These are phyloP conservation scores for Malurus leucopterus DNA, from an alignment of 2,797 vertebrate genomes.

Conservation along the genomic window DNA sequence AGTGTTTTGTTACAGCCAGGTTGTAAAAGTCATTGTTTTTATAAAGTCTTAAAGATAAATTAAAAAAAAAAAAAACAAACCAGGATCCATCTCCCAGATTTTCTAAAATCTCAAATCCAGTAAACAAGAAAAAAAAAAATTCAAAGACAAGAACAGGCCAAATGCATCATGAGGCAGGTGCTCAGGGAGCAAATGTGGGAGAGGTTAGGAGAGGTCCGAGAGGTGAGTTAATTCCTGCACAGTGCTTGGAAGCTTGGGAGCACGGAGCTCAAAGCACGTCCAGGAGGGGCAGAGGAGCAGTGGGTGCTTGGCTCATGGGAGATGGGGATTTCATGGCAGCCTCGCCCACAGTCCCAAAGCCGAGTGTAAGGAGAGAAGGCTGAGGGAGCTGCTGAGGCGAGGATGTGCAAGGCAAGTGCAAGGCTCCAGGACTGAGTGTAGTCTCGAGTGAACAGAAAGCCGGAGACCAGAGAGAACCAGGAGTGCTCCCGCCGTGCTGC, in stretches of 20 bases:
- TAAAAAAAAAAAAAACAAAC: background rate
- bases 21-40: background rate
- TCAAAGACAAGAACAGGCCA: background rate
- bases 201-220: background rate
- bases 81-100: background rate
- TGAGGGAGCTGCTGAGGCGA: background rate
- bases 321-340: background rate
- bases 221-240: background rate
- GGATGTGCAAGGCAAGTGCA: background rate
- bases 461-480: background rate
- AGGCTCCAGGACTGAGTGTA: background rate
- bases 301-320: background rate
- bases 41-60: background rate
- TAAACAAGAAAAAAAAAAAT: background rate
- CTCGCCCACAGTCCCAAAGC: background rate
- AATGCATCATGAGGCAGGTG: background rate
- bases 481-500: background rate
- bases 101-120: background rate
- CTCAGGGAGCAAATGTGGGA: background rate
- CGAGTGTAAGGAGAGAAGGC: background rate
- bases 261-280: background rate
- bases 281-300: background rate
- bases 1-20: background rate
- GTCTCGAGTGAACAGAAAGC: background rate
- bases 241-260: background rate